Base-by-base conservation (phyloP, 2,888 invertebrate genomes). In the Caprella mutica region DNA sequence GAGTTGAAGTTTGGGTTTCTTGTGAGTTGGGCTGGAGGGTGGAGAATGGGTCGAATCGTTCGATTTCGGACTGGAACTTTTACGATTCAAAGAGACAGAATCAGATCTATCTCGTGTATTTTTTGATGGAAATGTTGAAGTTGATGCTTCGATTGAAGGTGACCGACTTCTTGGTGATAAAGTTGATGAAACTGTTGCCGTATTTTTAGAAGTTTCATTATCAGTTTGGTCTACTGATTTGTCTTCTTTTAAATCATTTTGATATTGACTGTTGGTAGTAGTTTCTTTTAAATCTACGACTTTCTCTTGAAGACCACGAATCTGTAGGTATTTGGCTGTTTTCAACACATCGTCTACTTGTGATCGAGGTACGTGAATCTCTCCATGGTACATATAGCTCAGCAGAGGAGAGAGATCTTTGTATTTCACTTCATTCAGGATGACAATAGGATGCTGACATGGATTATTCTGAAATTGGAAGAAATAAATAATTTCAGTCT, bases 381-480 rank as follows among this genome's bases (percentile, higher is more conserved):
- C 89, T 62, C 89, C 89, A 74, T 88, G 86, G 74, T 90, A 90
- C 87, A 90, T 89, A 77, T 89, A 90, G 74, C 86, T 84, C 69
- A 90, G 78, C 69, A 89, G 78, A 71, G 85, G 86, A 71, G 87
- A 86, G 80, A 89, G 86, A 70, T 88, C 87, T 71, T 85, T 83
- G 69, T 85, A 83, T 69, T 85, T 83, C 23, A 89, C 86, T 73
- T 89, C 89, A 70, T 86, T 79, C 65, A 90, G 77, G 69, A 89
- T 89, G 67, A 90, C 85, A 69, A 89, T 89, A 46, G 89, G 89
- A 74, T 89, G 89, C 72, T 86, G 85, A 75, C 89, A 89, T 66
- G 89, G 89, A 74, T 89, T 89, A 56, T 87, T 86, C 82, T 83
- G 72, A 61, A 76, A 78, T 71, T 23, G 17, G 14, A 17, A 52